phyloP scores from a whole-genome alignment of 2,797 vertebrate genomes.

The Acomys russatus region DNA sequence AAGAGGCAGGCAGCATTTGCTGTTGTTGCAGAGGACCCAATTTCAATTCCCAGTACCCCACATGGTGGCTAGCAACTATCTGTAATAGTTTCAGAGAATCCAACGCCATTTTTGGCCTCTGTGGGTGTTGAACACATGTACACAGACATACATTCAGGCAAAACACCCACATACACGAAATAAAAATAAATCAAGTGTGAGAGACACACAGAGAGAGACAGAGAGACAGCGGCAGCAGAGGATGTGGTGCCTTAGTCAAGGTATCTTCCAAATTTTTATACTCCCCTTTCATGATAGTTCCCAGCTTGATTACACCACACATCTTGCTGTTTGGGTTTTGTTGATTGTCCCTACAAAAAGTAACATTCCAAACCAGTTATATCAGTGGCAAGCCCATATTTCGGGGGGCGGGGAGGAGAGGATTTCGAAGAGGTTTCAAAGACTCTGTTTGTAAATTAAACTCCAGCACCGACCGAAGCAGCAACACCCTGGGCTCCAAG shows the following conservation, averaged over 20 bases:
- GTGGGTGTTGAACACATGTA: background rate
- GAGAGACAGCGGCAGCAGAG: background rate
- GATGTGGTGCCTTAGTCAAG: background rate
- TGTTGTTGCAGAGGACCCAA: background rate
- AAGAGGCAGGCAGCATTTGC: background rate
- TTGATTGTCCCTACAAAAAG: slow-evolving; percentile 41
- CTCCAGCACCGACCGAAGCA: background rate
- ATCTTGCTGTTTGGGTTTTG: slow-evolving; percentile 70
- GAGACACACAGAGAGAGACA: background rate
- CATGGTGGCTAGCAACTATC: background rate
- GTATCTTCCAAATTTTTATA: slow-evolving; percentile 42
- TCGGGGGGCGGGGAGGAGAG: slow-evolving; percentile 21
- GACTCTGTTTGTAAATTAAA: slow-evolving; percentile 44
- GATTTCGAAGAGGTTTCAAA: slow-evolving; percentile 58
- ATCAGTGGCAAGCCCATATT: slow-evolving; percentile 57
- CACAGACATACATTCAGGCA: background rate
- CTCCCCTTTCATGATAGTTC: slow-evolving; percentile 56
- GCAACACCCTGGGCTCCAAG: background rate
- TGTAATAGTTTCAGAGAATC: background rate
- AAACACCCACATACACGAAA: background rate
- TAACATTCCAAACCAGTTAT: slow-evolving; percentile 74
- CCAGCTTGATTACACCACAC: slow-evolving; percentile 64
- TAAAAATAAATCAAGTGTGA: background rate
- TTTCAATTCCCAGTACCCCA: background rate
- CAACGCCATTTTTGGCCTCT: background rate